Conservation (phyloP, 2,113 vertebrate species). For the Bettongia penicillata region DNA sequence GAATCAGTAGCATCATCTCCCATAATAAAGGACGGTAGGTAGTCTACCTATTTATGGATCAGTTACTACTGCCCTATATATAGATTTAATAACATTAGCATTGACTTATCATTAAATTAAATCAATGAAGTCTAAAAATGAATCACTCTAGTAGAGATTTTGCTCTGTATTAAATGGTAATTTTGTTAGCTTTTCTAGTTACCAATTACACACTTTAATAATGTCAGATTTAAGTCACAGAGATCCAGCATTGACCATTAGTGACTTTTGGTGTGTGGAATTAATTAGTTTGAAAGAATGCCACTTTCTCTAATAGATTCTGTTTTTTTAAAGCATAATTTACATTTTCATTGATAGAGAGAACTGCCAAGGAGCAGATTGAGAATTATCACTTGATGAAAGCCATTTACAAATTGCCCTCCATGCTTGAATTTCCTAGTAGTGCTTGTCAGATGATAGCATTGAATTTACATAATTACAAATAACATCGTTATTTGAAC, state of each 20-base stretch:
- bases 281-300: conserved; percentile 62
- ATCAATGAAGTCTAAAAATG: neutral
- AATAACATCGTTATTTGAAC: neutral
- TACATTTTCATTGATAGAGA: conserved; percentile 49
- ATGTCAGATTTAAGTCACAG: conserved; percentile 30
- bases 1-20: neutral
- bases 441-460: neutral
- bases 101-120: neutral
- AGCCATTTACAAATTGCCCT: conserved; percentile 30
- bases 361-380: conserved; percentile 53
- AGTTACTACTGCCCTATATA: neutral
- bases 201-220: conserved; percentile 43
- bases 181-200: neutral
- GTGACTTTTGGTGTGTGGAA: conserved; percentile 35
- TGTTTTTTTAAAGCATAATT: conserved; percentile 4
- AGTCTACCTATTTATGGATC: neutral
- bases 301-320: conserved; percentile 47
- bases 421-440: conserved; percentile 47
- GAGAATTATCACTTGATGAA: conserved; percentile 46
- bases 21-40: neutral
- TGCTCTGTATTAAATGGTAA: conserved; percentile 17
- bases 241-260: neutral
- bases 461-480: neutral
- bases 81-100: conserved; percentile 6
- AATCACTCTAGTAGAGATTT: neutral